phyloP scores from a whole-genome alignment of 2,797 vertebrate genomes.

The Emydoidea blandingii region DNA sequence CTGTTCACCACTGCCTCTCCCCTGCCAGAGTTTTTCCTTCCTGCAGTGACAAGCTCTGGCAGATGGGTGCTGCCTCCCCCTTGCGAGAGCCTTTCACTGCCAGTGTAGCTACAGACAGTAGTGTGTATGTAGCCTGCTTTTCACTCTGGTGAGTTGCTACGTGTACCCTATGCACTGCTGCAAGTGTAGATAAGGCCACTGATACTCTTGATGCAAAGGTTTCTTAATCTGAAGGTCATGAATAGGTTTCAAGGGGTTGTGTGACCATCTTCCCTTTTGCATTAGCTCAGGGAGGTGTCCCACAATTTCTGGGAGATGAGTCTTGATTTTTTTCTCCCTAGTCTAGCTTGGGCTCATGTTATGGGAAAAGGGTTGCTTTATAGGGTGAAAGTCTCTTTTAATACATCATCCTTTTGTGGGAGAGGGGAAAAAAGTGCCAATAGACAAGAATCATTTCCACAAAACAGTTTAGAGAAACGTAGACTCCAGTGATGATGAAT shows the following conservation, averaged over 20 bases:
- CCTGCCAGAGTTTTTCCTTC: too few relatives aligned
- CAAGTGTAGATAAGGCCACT: neutral
- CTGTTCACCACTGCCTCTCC: too few relatives aligned
- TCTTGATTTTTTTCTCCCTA: too few relatives aligned
- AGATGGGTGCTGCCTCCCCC: too few relatives aligned
- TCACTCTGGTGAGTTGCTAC: too few relatives aligned
- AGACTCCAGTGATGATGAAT: neutral
- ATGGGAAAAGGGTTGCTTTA: neutral
- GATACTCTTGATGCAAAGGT: neutral
- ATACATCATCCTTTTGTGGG: neutral
- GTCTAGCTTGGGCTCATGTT: neutral
- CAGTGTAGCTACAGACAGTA: too few relatives aligned
- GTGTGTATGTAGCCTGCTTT: too few relatives aligned
- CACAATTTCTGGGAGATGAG: neutral
- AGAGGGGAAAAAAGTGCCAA: fast-evolving
- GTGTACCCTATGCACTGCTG: too few relatives aligned
- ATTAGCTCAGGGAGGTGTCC: neutral
- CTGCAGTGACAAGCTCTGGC: too few relatives aligned
- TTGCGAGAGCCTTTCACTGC: too few relatives aligned
- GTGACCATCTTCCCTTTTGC: neutral
- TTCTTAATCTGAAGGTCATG: neutral
- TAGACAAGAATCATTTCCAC: neutral
- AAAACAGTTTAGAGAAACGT: neutral
- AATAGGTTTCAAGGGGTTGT: neutral
- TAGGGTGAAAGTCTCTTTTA: neutral